phyloP scores from a whole-genome alignment of 2,888 invertebrate genomes.

The Drosophila rubida region DNA sequence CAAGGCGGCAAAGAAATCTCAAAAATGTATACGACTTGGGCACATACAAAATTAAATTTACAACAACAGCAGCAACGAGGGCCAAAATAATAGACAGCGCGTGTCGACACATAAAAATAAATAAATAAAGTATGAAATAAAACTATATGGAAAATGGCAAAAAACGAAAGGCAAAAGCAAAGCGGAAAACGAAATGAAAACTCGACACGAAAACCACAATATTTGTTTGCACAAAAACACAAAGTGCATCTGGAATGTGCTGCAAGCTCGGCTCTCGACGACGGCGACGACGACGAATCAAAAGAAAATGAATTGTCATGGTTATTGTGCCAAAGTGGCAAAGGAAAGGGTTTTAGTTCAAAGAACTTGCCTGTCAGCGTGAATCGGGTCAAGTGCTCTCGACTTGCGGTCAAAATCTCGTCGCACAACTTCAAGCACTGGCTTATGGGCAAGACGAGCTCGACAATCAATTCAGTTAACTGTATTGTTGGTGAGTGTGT shows the following conservation, averaged over 20 bases:
- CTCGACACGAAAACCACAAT: slow-evolving; percentile 1
- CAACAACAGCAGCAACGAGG: slow-evolving; percentile 22
- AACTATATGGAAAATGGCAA: slow-evolving; percentile 19
- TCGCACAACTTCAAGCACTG: slow-evolving; percentile 9
- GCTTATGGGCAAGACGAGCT: slow-evolving; percentile 1
- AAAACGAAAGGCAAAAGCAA: slow-evolving; percentile 25
- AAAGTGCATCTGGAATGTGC: slow-evolving; percentile 60
- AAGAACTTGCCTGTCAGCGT: slow-evolving; percentile 16
- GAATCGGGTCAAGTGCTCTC: slow-evolving; percentile 47
- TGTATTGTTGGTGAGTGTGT: background rate
- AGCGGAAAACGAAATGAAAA: background rate
- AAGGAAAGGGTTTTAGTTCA: slow-evolving; percentile 5
- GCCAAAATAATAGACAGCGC: slow-evolving; percentile 35
- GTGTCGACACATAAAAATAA: slow-evolving; percentile 45
- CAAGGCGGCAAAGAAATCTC: slow-evolving; percentile 58
- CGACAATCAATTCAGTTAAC: slow-evolving; percentile 10
- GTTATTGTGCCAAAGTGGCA: slow-evolving; percentile 8
- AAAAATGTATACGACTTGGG: slow-evolving; percentile 68
- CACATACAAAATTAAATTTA: slow-evolving; percentile 66
- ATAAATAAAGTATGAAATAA: slow-evolving; percentile 26
- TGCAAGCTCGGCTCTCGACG: background rate
- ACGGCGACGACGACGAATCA: background rate
- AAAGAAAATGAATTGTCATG: slow-evolving; percentile 29
- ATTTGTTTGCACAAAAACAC: slow-evolving; percentile 2
- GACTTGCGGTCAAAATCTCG: slow-evolving; percentile 16